Evolutionary conservation across 2,888 invertebrate species (phyloP).

Genomic region (Drosophila atroscutellata): DNA sequence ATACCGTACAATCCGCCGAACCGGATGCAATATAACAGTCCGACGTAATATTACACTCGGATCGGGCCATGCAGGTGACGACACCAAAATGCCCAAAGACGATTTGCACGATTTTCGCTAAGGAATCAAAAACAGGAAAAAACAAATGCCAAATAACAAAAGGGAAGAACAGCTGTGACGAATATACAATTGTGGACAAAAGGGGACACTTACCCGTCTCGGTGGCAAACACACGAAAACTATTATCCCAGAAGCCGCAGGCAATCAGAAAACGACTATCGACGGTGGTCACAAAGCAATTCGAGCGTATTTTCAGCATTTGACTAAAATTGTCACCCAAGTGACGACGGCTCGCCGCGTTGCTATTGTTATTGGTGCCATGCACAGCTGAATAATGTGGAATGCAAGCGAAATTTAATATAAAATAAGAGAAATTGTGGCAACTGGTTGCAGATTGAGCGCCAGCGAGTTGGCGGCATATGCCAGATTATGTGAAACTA

Average conservation of each 20-base stretch:
- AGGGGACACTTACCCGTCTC: constrained; percentile 92
- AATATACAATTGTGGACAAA: not conserved
- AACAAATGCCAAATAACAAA: not conserved
- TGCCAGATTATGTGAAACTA: not conserved
- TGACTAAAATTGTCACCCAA: constrained; percentile 99
- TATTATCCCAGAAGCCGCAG: constrained; percentile 99
- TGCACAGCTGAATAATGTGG: constrained; percentile 86
- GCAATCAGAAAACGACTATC: constrained; percentile 98
- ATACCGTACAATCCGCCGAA: constrained; percentile 98
- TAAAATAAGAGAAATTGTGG: not conserved
- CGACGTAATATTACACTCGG: constrained; percentile 99
- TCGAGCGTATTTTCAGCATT: constrained; percentile 95
- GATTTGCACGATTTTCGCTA: constrained; percentile 98
- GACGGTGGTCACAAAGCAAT: constrained; percentile 99
- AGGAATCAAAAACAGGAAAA: constrained; percentile 40
- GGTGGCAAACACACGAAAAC: constrained; percentile 98
- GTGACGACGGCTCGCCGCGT: constrained; percentile 91
- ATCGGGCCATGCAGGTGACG: constrained; percentile 98
- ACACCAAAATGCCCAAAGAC: constrained; percentile 99
- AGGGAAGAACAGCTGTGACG: not conserved
- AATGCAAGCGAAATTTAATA: not conserved
- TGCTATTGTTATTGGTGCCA: constrained; percentile 89
- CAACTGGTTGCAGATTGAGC: not conserved
- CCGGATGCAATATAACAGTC: constrained; percentile 99
- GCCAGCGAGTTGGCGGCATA: no score